Conservation (phyloP, 2,888 invertebrate species). For the Corbicula japonica region DNA sequence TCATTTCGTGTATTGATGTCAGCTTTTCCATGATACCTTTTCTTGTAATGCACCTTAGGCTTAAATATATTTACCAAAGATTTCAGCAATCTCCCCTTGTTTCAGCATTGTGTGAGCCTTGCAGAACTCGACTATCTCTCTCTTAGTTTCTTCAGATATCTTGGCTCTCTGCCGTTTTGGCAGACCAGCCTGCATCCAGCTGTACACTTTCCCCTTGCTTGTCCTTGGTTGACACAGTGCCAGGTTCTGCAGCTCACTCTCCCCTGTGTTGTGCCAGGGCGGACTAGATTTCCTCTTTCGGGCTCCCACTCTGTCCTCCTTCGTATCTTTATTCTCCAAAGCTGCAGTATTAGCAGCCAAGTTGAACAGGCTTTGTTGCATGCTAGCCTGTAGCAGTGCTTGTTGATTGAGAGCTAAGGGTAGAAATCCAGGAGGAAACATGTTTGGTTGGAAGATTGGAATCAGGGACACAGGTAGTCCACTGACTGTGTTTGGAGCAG, state of each 20-base stretch:
- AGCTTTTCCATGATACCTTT: too few relatives aligned
- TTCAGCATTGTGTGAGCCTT: conserved; percentile 61
- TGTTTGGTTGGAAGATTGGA: conserved; percentile 18
- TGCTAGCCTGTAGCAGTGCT: conserved; percentile 8
- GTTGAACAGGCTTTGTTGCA: too few relatives aligned
- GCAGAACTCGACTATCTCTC: conserved; percentile 61
- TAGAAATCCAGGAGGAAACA: conserved; percentile 2
- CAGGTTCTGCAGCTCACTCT: too few relatives aligned
- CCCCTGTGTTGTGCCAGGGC: too few relatives aligned
- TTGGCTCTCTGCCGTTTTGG: conserved; percentile 58
- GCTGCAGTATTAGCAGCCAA: too few relatives aligned
- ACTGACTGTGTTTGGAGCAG: too few relatives aligned
- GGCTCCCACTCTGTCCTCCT: too few relatives aligned
- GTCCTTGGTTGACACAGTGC: conserved; percentile 1
- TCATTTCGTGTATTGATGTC: too few relatives aligned
- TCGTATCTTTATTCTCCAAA: too few relatives aligned
- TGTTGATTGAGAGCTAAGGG: conserved; percentile 7
- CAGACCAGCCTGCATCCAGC: conserved; percentile 3
- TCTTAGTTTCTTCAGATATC: conserved; percentile 54
- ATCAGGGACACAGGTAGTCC: conserved; percentile 17
- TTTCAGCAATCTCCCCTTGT: conserved; percentile 70
- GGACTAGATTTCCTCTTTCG: too few relatives aligned
- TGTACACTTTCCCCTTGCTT: conserved; percentile 7
- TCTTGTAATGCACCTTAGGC: too few relatives aligned
- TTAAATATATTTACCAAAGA: conserved; percentile 54